phyloP scores from a whole-genome alignment of 2,888 invertebrate genomes.

The Macaria liturata region DNA sequence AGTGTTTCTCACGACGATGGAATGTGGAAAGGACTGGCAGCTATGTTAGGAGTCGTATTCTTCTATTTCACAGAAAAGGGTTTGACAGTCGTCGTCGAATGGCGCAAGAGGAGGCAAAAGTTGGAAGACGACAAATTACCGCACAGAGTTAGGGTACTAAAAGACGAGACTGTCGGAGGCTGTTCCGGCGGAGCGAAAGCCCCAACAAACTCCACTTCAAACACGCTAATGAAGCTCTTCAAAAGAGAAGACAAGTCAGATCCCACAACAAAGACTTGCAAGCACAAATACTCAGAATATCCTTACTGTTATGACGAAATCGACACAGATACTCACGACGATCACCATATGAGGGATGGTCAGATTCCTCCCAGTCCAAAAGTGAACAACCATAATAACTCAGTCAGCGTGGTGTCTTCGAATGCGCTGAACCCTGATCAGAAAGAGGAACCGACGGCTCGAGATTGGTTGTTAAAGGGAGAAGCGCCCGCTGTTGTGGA shows the following conservation, averaged over 20 bases:
- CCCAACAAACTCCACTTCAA: conserved; percentile 70
- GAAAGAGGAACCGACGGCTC: conserved; percentile 70
- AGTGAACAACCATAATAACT: conserved; percentile 71
- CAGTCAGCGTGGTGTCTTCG: conserved; percentile 76
- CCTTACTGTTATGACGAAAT: conserved; percentile 95
- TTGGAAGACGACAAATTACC: conserved; percentile 86
- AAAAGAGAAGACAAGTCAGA: conserved; percentile 71
- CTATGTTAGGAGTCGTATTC: conserved; percentile 91
- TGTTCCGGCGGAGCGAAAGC: conserved; percentile 65
- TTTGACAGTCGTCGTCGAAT: conserved; percentile 90
- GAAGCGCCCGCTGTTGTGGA: conserved; percentile 70
- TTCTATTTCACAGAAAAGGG: conserved; percentile 95
- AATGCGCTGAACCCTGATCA: conserved; percentile 67
- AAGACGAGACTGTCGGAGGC: conserved; percentile 84
- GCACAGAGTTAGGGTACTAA: conserved; percentile 88
- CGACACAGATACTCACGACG: conserved; percentile 87
- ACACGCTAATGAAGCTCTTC: conserved; percentile 69
- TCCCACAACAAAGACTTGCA: conserved; percentile 88
- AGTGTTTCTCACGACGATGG: conserved; percentile 84
- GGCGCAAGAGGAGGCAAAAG: conserved; percentile 89
- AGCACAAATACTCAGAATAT: conserved; percentile 94
- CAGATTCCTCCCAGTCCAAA: conserved; percentile 71
- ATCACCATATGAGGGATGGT: conserved; percentile 80
- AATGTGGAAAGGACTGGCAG: conserved; percentile 93
- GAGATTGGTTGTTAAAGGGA: conserved; percentile 70